Conservation (phyloP, 2,113 vertebrate genomes). For the Ptilorrhoa leucosticta region DNA sequence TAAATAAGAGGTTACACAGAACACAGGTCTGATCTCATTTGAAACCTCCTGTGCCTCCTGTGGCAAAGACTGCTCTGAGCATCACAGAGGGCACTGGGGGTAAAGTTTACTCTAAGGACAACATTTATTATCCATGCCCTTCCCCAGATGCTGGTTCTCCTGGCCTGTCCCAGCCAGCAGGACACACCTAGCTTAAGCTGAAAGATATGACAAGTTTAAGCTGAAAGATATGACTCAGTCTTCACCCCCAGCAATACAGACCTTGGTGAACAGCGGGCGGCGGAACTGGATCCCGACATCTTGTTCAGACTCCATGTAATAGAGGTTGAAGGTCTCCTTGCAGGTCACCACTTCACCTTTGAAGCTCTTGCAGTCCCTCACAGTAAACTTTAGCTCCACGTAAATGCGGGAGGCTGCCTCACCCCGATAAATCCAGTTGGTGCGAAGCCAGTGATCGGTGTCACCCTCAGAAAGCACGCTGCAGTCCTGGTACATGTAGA, state of each 20-base stretch:
- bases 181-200: slow-evolving; percentile 9
- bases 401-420: slow-evolving; percentile 63
- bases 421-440: slow-evolving; percentile 78
- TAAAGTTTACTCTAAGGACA: slow-evolving; percentile 35
- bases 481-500: slow-evolving; percentile 81
- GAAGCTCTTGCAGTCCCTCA: slow-evolving; percentile 79
- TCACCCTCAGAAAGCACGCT: slow-evolving; percentile 59
- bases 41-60: background rate
- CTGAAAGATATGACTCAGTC: background rate
- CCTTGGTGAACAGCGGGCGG: slow-evolving; percentile 73
- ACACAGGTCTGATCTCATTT: background rate
- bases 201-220: background rate
- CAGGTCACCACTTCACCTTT: slow-evolving; percentile 69
- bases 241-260: background rate
- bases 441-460: slow-evolving; percentile 78
- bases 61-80: background rate
- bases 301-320: slow-evolving; percentile 77
- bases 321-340: slow-evolving; percentile 81
- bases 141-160: background rate
- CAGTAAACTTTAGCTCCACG: slow-evolving; percentile 75
- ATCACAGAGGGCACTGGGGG: background rate
- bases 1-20: background rate
- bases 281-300: slow-evolving; percentile 78
- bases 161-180: background rate
- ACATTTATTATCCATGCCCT: background rate